Conservation (phyloP, 37 sponge, comb jelly and placozoan species). For the Dysidea cf. avara region DNA sequence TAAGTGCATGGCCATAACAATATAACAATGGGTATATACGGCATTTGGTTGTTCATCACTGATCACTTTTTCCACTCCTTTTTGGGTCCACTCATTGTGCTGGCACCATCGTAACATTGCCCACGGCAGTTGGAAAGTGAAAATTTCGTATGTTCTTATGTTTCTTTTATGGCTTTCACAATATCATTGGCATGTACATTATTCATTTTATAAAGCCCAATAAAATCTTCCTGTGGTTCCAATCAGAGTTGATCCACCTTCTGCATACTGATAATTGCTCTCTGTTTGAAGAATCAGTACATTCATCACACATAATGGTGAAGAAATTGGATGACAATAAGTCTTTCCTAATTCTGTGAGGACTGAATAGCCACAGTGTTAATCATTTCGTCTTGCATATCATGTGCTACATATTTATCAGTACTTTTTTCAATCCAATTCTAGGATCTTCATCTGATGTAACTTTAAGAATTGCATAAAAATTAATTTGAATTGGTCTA, state of each 20-base stretch:
- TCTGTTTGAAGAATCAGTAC: slow-evolving; percentile 1
- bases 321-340: not conserved
- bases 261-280: not conserved
- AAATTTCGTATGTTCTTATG: not conserved
- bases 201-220: slow-evolving; percentile 18
- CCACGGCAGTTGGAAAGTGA: slow-evolving; percentile 38
- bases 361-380: not conserved
- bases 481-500: slow-evolving; percentile 53
- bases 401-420: slow-evolving; percentile 22
- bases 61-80: slow-evolving; percentile 52
- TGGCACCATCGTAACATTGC: slow-evolving; percentile 68
- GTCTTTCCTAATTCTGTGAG: not conserved
- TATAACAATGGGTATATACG: slow-evolving; percentile 67
- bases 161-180: not conserved
- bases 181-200: not conserved
- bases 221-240: slow-evolving; percentile 30
- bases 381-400: slow-evolving; percentile 7
- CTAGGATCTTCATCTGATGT: slow-evolving; percentile 20
- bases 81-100: slow-evolving; percentile 46
- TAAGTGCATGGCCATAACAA: slow-evolving; percentile 76
- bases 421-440: slow-evolving; percentile 55
- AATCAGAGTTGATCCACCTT: slow-evolving; percentile 9
- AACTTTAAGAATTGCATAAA: slow-evolving; percentile 27
- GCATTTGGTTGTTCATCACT: slow-evolving; percentile 42
- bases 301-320: slow-evolving; percentile 14